Evolutionary conservation across 2,888 invertebrate genomes (phyloP), one percentile per base, ranked within the genome.

Genomic region (Mamestra brassicae): DNA sequence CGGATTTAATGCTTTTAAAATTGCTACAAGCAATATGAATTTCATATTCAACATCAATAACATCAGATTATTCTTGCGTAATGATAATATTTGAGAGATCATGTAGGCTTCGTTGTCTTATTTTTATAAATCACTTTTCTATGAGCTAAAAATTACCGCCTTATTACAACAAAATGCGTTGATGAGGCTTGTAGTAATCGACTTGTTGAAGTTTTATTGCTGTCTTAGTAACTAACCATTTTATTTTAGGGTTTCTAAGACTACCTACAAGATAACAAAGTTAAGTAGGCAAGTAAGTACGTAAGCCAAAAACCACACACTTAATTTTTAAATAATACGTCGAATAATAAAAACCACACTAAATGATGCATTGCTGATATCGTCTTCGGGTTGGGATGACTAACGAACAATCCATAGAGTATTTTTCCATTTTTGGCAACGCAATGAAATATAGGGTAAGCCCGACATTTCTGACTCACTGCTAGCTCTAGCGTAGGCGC

Each of bases 381-480:
- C 7, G 2, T 8, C n/a, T 78, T 54, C 26, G 38, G 34, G 60
- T 38, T 62, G 15, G 50, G 8, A 72, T 79, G 84, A 80, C 65
- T 73, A 69, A 72, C n/a, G 38, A 36, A 42, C 45, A 45, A 36
- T 67, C 2, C 17, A 57, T 62, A 64, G 13, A 60, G n/a, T 65
- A 70, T 84, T 66, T 81, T 83, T 79, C 68, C 65, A 61, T 80
- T 64, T 26, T 60, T 52, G 17, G 64, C 60, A 34, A 42, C 62
- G 36, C 15, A 68, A 78, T 58, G 36, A 54, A 67, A n/a, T 67
- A 60, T 60, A 60, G 54, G 62, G 57, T 58, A 82, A 77, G 42
- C 63, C 54, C n/a, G 34, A 57, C 60, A 34, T 38, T 52, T 60
- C 58, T 80, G 74, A 74, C 52, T 72, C 80, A 80, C 17, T 62